Base-by-base conservation (phyloP, 2,888 invertebrate species). In the Slavum lentiscoides region DNA sequence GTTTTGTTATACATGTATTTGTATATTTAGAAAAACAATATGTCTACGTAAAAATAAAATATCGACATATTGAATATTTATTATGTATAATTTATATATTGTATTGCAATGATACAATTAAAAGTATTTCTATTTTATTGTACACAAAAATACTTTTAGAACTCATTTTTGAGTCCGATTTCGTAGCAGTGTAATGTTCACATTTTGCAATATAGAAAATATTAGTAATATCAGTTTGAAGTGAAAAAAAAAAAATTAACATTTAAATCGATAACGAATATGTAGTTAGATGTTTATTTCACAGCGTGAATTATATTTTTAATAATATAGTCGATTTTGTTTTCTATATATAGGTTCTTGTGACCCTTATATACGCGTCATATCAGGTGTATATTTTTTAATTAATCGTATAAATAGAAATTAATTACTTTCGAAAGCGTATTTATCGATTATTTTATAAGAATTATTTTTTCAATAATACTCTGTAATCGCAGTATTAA, bases 401-500 rank as follows among this genome's bases (percentile, higher is more conserved):
- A 58, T 58, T 58, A 30, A 11, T 5, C 55, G 30, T 30, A 69
- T 69, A 69, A 69, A 69, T 37, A 58, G 37, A 55, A 55, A 55
- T 69, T 55, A 15, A 37, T 58, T 70, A 37, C 23, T 13, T 70
- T 70, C 37, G 21, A 70, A 6, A n/a, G 21, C 15, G n/a, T 58
- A 70, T n/a, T n/a, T 70, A 70, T 58, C 37, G 70, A 11, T 70
- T 58, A 58, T 70, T 37, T 58, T 37, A 70, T 55, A 15, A 70
- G 19, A 43, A 21, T 58, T 59, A 17, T 17, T 30, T 70, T 30
- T 70, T 70, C 30, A 37, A 30, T 70, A 19, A 13, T 19, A 39
- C 43, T 43, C 7, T 43, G 9, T 37, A 49, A 43, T 21, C n/a
- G 30, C 30, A 49, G 2, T 67, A 21, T 49, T 23, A 21, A 72